These are phyloP conservation scores for Tachuris rubrigastra DNA, from an alignment of 2,113 vertebrate genomes.

Conservation along the genomic window DNA sequence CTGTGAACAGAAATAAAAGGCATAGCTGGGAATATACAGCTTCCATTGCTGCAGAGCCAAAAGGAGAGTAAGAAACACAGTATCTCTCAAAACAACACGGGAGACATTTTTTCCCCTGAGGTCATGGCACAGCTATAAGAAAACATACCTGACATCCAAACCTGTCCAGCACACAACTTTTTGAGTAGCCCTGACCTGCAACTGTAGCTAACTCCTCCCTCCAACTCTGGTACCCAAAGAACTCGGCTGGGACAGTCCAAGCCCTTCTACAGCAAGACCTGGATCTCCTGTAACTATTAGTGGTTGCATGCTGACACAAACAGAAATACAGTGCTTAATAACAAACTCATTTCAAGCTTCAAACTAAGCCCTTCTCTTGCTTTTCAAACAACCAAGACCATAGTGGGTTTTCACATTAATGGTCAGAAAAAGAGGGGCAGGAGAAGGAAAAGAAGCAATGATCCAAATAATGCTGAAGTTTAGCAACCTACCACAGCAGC, in stretches of 20 bases:
- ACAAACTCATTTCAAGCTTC: neutral
- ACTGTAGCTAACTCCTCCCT: neutral
- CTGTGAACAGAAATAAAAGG: neutral
- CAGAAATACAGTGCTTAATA: neutral
- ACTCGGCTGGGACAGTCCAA: neutral
- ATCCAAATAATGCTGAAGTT: neutral
- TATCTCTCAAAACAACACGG: neutral
- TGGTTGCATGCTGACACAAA: neutral
- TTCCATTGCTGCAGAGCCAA: neutral
- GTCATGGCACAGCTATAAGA: fast-evolving
- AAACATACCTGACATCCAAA: neutral
- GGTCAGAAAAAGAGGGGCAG: neutral
- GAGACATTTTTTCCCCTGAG: neutral
- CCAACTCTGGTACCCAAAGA: neutral
- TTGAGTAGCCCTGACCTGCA: neutral
- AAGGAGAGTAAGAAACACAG: neutral
- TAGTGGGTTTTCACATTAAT: neutral
- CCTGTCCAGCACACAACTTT: neutral
- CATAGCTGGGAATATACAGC: neutral
- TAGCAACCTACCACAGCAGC: neutral
- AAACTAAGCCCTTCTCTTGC: neutral
- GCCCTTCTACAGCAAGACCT: neutral
- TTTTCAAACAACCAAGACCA: neutral
- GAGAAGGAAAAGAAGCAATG: neutral
- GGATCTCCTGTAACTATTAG: neutral